Evolutionary conservation across 2,797 vertebrate genomes (phyloP).

Genomic region (Ambastaia sidthimunki): DNA sequence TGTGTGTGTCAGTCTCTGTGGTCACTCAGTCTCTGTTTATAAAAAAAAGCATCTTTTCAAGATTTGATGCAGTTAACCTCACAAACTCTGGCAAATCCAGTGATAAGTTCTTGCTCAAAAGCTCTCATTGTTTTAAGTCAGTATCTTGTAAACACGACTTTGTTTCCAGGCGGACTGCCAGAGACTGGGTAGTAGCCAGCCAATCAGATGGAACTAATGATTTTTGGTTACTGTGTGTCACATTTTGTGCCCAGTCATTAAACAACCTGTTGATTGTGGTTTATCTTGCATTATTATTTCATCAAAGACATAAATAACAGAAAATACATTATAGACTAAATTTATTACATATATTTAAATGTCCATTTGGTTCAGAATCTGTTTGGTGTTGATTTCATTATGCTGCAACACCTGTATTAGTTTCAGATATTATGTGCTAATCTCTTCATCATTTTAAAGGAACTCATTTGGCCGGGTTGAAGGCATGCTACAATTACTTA

Average conservation of each 20-base stretch:
- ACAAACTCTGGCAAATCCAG: neutral
- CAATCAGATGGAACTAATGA: neutral
- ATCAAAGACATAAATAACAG: slow-evolving; percentile 15
- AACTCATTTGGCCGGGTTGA: slow-evolving; percentile 29
- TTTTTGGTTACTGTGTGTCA: neutral
- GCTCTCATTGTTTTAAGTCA: neutral
- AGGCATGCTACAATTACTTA: slow-evolving; percentile 24
- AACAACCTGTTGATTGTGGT: neutral
- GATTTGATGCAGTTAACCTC: neutral
- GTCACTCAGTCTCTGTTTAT: neutral
- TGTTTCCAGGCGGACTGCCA: neutral
- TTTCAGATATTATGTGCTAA: slow-evolving; percentile 37
- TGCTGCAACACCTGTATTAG: slow-evolving; percentile 35
- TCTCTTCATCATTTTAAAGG: slow-evolving; percentile 41
- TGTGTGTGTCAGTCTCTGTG: slow-evolving; percentile 31
- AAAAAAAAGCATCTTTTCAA: neutral
- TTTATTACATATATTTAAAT: slow-evolving; percentile 1
- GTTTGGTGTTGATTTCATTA: slow-evolving; percentile 14
- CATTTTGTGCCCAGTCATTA: neutral
- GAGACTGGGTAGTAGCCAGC: neutral
- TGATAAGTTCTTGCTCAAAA: slow-evolving; percentile 16
- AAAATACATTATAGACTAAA: neutral
- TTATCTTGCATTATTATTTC: neutral
- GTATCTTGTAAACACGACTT: neutral
- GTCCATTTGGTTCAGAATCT: slow-evolving; percentile 10